Conservation (phyloP, 2,888 invertebrate species). For the Synanthedon formicaeformis region DNA sequence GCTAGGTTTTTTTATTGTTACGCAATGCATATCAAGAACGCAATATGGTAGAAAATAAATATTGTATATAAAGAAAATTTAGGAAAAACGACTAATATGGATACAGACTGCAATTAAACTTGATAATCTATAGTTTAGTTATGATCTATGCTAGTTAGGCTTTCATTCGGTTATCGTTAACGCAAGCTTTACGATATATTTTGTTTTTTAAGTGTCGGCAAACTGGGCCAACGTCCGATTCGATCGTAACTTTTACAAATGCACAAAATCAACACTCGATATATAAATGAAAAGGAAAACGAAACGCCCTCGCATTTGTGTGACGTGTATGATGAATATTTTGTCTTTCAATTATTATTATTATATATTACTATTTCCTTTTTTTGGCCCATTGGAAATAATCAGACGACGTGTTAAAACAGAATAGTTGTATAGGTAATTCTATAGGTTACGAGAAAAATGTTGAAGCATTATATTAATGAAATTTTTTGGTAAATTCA, state of each 20-base stretch:
- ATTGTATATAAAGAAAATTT: slow-evolving; percentile 59
- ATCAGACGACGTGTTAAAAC: slow-evolving; percentile 57
- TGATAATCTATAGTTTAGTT: slow-evolving; percentile 64
- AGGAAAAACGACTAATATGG: slow-evolving; percentile 51
- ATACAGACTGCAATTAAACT: slow-evolving; percentile 65
- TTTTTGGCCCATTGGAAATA: slow-evolving; percentile 54
- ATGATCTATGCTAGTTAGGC: slow-evolving; percentile 64
- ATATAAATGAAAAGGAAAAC: slow-evolving; percentile 9
- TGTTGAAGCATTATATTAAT: slow-evolving; percentile 58
- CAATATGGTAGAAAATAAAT: slow-evolving; percentile 71
- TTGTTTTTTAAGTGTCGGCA: slow-evolving; percentile 49
- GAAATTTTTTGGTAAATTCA: slow-evolving; percentile 51
- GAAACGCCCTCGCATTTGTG: slow-evolving; percentile 57
- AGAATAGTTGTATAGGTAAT: slow-evolving; percentile 60
- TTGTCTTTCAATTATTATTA: slow-evolving; percentile 9
- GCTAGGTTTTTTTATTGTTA: slow-evolving; percentile 70
- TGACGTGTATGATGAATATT: slow-evolving; percentile 38
- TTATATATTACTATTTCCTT: background rate
- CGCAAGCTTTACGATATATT: slow-evolving; percentile 51
- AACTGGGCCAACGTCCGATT: slow-evolving; percentile 46
- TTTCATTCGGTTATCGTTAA: slow-evolving; percentile 56
- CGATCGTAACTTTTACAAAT: background rate
- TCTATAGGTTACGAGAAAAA: slow-evolving; percentile 62
- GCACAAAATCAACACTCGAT: background rate
- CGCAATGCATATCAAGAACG: slow-evolving; percentile 71